phyloP scores from a whole-genome alignment of 1,140 invertebrate genomes.

The Phthorimaea operculella region DNA sequence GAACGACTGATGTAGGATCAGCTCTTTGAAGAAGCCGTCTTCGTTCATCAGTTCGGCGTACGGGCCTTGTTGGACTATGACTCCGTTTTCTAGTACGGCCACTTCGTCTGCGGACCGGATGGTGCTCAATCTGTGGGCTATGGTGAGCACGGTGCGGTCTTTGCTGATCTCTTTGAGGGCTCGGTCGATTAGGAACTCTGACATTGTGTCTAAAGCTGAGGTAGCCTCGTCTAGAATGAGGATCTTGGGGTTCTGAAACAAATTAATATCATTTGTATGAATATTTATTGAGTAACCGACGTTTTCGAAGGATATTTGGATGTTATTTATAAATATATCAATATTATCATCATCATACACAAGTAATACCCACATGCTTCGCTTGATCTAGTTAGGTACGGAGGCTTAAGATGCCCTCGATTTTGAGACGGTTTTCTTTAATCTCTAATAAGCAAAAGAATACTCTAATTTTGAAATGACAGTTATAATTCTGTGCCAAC shows the following conservation, averaged over 20 bases:
- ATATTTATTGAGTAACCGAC: no score
- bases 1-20: constrained; percentile 52
- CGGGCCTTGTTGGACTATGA: constrained; percentile 84
- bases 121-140: constrained; percentile 93
- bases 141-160: constrained; percentile 87
- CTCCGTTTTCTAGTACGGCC: constrained; percentile 86
- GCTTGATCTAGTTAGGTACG: no score
- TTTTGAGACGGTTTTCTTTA: no score
- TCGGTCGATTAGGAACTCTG: constrained; percentile 88
- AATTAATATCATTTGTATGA: neutral
- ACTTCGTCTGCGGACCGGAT: constrained; percentile 92
- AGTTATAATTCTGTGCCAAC: no score
- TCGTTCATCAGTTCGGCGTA: constrained; percentile 70
- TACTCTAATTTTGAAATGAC: no score
- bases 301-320: no score
- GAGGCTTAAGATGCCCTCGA: no score
- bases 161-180: constrained; percentile 84
- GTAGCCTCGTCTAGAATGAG: constrained; percentile 90
- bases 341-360: no score
- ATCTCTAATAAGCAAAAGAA: no score
- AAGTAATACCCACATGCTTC: no score
- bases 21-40: constrained; percentile 48
- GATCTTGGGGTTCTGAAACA: constrained; percentile 81
- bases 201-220: constrained; percentile 92
- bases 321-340: no score